Evolutionary conservation across 37 sponge, comb jelly and placozoan species (phyloP).

Genomic region (Hexactinellida sp.): DNA sequence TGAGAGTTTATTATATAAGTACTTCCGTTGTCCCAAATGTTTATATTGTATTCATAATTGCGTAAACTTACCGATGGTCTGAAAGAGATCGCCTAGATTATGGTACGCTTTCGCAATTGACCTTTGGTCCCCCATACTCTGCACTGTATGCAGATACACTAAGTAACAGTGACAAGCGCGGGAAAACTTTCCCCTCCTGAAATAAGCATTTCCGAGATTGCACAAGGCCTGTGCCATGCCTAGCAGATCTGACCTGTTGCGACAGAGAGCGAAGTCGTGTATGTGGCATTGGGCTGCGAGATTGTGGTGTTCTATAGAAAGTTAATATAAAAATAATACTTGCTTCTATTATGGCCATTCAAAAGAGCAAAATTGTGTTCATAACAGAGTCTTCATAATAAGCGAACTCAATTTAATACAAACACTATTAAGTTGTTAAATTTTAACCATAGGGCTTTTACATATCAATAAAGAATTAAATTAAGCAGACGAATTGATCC

Average conservation of each 20-base stretch:
- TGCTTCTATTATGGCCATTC: no score
- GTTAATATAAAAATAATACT: neutral
- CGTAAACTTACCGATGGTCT: constrained; percentile 49
- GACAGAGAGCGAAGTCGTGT: constrained; percentile 65
- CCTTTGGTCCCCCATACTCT: constrained; percentile 35
- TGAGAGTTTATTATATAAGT: no score
- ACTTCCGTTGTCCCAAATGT: no score
- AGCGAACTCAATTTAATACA: no score
- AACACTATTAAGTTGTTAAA: no score
- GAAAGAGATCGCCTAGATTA: constrained; percentile 68
- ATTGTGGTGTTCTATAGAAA: constrained; percentile 23
- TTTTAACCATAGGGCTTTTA: no score
- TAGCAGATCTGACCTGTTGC: constrained; percentile 42
- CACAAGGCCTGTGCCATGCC: constrained; percentile 72
- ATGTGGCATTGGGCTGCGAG: constrained; percentile 52
- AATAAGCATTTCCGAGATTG: constrained; percentile 62
- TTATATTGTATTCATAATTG: no score
- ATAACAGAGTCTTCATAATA: no score
- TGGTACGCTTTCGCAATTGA: constrained; percentile 59
- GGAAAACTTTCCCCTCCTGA: constrained; percentile 26
- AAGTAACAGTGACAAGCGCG: constrained; percentile 59
- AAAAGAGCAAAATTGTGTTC: no score
- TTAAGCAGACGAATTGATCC: no score
- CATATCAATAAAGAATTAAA: no score
- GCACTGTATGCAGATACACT: constrained; percentile 42